Base-by-base conservation (phyloP, 1,140 invertebrate genomes). In the Lordiphosa stackelbergi region DNA sequence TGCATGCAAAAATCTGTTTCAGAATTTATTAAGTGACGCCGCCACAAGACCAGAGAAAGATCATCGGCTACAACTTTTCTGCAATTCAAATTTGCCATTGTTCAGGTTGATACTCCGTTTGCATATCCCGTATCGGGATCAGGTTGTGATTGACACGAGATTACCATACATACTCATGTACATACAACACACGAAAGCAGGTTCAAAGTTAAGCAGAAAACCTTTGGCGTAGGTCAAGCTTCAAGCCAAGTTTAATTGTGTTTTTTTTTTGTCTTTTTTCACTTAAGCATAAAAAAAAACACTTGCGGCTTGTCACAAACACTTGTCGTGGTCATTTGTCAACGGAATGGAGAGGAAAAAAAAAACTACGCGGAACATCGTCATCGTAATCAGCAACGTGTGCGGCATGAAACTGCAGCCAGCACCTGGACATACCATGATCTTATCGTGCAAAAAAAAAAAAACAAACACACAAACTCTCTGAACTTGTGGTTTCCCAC, bases 1-100 rank as follows among this genome's bases (percentile, higher is more conserved):
- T 84, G 83, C 77, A 85, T 85, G 83, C 83, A 85, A 85, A 85
- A 84, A 69, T 65, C 57, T 66, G 72, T 62, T 61, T 48, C 77
- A 73, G 84, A 85, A 85, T 85, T 85, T 84, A 85, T 85, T 84
- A 85, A 85, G 83, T 85, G 77, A 45, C 75, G 59, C 19, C 58
- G 47, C 42, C 40, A 16, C 38, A 53, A 37, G 28, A 36, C 47
- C 36, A 31, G 22, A 0, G 22, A 31, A 5, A 31, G 28, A 31
- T 31, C 69, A 56, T 68, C 69, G 64, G 37, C 43, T 53, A 19
- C 28, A 12, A 13, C 63, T 52, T 13, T 77, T 83, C 77, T 83
- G 77, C 77, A 83, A 83, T 83, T 83, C 77, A 83, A 83, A 83
- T 83, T 31, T 63, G 61, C 78, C 77, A 83, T 83, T 83, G 77